phyloP scores from a whole-genome alignment of 2,113 vertebrate species.

The Prochilodus magdalenae region DNA sequence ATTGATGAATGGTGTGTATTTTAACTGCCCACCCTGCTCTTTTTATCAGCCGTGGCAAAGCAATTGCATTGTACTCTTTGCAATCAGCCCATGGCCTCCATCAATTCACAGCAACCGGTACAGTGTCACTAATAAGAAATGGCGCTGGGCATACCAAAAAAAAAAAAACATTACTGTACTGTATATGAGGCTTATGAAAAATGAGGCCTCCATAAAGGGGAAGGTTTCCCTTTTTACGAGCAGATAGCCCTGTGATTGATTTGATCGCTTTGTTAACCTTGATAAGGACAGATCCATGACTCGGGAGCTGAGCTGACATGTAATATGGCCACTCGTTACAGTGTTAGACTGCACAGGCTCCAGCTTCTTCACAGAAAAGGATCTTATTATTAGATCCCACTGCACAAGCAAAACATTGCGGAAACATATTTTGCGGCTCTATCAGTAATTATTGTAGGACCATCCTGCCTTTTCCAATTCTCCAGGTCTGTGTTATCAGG shows the following conservation, averaged over 20 bases:
- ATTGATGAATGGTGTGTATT: slow-evolving; percentile 71
- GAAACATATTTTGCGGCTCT: too few species aligned
- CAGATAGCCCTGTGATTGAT: slow-evolving; percentile 71
- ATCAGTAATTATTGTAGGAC: too few species aligned
- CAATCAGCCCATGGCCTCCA: slow-evolving; percentile 67
- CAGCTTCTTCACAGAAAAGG: slow-evolving; percentile 5
- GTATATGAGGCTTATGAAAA: slow-evolving; percentile 59
- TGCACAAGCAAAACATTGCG: neutral
- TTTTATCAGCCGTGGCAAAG: slow-evolving; percentile 68
- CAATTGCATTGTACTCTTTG: slow-evolving; percentile 66
- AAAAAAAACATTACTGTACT: slow-evolving; percentile 55
- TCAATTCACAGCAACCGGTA: slow-evolving; percentile 62
- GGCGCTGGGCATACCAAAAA: slow-evolving; percentile 66
- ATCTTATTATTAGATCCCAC: neutral
- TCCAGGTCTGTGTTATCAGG: too few species aligned
- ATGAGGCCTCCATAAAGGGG: slow-evolving; percentile 56
- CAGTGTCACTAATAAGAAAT: slow-evolving; percentile 71
- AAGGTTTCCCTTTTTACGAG: slow-evolving; percentile 39
- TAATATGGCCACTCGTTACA: slow-evolving; percentile 28
- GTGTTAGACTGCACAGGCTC: slow-evolving; percentile 47
- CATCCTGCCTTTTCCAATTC: too few species aligned
- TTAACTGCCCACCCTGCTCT: slow-evolving; percentile 58
- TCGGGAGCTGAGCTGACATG: slow-evolving; percentile 12
- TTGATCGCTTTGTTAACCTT: slow-evolving; percentile 77
- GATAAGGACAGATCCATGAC: slow-evolving; percentile 56